A percentile compares a stretch with the other conserved stretches of the same genome.
Evolutionary conservation across 2,113 vertebrate genomes (phyloP).

Genomic region (Ifrita kowaldi): DNA sequence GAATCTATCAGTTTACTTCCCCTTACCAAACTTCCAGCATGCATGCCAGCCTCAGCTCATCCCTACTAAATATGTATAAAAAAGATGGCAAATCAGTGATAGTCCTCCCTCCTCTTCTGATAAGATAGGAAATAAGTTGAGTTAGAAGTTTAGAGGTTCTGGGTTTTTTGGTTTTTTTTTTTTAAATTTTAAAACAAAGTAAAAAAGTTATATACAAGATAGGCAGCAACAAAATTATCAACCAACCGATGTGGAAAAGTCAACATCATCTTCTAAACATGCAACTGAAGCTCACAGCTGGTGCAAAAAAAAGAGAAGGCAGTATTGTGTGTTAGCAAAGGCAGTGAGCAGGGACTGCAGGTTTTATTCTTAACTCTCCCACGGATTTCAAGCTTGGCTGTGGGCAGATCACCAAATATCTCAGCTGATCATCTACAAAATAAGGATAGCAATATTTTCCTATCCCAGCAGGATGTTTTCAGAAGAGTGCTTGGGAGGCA

Average conservation of each 20-base stretch:
- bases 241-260: not conserved
- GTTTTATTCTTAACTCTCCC: constrained; percentile 38
- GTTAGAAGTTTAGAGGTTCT: not conserved
- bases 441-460: constrained; percentile 27
- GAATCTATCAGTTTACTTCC: not conserved
- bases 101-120: not conserved
- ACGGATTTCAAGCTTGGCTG: not conserved
- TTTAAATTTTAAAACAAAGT: not conserved
- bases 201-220: not conserved
- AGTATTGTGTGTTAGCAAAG: not conserved
- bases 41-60: not conserved
- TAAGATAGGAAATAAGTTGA: not conserved
- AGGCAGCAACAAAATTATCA: not conserved
- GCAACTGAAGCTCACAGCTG: constrained; percentile 18
- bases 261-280: not conserved
- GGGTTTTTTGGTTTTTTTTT: not conserved
- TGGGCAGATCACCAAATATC: constrained; percentile 52
- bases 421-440: constrained; percentile 60
- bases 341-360: not conserved
- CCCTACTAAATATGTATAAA: not conserved
- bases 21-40: not conserved
- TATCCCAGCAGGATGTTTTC: constrained; percentile 38
- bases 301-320: not conserved
- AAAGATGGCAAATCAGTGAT: not conserved
- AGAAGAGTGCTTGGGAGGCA: not conserved